phyloP scores from a whole-genome alignment of 2,888 invertebrate species.

The Hirudinaria manillensis region DNA sequence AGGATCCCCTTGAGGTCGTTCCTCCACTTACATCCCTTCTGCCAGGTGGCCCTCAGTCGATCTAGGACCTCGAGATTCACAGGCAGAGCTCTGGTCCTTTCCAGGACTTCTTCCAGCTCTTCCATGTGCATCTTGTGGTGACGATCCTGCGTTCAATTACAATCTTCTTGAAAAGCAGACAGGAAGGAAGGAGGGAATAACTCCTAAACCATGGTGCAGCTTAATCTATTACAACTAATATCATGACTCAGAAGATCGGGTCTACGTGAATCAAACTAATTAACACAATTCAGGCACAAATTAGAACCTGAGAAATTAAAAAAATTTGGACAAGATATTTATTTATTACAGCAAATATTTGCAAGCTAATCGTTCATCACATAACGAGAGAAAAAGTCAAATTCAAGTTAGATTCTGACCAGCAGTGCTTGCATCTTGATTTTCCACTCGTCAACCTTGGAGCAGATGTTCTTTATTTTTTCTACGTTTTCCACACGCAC shows the following conservation, averaged over 20 bases:
- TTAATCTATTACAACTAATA: too few species aligned
- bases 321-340: too few species aligned
- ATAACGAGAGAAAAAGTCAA: not conserved
- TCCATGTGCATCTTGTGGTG: constrained; percentile 16
- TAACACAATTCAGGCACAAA: not conserved
- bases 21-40: not conserved
- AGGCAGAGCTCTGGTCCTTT: not conserved
- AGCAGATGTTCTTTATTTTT: constrained; percentile 11
- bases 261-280: not conserved
- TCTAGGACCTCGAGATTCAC: not conserved
- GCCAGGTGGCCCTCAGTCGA: not conserved
- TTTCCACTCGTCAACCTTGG: constrained; percentile 9
- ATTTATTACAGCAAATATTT: too few species aligned
- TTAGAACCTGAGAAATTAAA: too few species aligned
- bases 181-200: too few species aligned
- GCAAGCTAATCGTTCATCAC: not conserved
- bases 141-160: not conserved
- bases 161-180: too few species aligned
- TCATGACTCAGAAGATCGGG: too few species aligned
- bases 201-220: too few species aligned
- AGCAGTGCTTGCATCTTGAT: not conserved
- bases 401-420: not conserved
- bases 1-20: not conserved
- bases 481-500: not conserved
- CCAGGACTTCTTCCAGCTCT: constrained; percentile 8